These are phyloP conservation scores for Drosophila mauritiana DNA, from an alignment of 1,140 invertebrate genomes.

Conservation along the genomic window DNA sequence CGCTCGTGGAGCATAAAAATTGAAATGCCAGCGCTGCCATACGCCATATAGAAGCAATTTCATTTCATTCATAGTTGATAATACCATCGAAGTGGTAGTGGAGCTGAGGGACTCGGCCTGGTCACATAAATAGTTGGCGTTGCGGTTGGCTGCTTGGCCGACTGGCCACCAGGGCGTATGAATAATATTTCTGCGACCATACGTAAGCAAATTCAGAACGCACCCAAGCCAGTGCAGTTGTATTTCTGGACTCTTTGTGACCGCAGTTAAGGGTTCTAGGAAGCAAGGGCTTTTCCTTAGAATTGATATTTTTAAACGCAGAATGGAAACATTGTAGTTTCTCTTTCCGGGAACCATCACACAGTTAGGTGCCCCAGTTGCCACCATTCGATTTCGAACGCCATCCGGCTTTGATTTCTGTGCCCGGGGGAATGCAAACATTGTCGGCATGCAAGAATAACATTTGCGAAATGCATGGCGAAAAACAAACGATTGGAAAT, in stretches of 20 bases:
- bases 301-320: slow-evolving; percentile 2
- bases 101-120: slow-evolving; percentile 4
- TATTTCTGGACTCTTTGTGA: slow-evolving; percentile 16
- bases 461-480: slow-evolving; percentile 41
- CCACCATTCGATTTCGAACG: slow-evolving; percentile 11
- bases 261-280: slow-evolving; percentile 4
- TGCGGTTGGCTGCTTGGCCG: slow-evolving; percentile 31
- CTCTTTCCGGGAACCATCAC: not conserved
- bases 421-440: slow-evolving; percentile 39
- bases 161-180: slow-evolving; percentile 49
- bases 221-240: slow-evolving; percentile 34
- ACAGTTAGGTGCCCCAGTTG: not conserved
- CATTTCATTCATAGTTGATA: slow-evolving; percentile 48
- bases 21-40: slow-evolving; percentile 26
- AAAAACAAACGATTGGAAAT: slow-evolving; percentile 30
- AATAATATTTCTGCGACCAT: slow-evolving; percentile 52
- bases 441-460: slow-evolving; percentile 40
- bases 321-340: not conserved
- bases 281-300: slow-evolving; percentile 12
- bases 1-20: slow-evolving; percentile 30
- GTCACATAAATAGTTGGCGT: slow-evolving; percentile 59
- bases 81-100: slow-evolving; percentile 35
- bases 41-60: slow-evolving; percentile 28
- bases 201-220: slow-evolving; percentile 25
- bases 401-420: slow-evolving; percentile 5